Evolutionary conservation across 2,888 invertebrate genomes (phyloP).

Genomic region (Andrena hattorfiana): DNA sequence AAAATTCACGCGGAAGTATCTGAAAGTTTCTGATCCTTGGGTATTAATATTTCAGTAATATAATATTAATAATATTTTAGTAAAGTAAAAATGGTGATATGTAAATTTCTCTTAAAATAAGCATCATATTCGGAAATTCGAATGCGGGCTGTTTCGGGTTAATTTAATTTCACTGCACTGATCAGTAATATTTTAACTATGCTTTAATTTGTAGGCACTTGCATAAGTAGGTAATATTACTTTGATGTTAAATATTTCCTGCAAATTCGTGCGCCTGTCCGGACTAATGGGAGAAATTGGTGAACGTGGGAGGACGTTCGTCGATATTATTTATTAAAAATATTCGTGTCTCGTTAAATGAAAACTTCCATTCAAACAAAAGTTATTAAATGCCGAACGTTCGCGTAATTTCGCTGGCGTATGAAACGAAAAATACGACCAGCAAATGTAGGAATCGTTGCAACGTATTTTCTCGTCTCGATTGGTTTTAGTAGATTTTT

Average conservation of each 20-base stretch:
- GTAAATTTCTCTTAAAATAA: no score
- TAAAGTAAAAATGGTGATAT: no score
- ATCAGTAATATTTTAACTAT: no score
- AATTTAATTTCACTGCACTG: no score
- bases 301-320: not conserved
- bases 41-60: no score
- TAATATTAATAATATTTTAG: no score
- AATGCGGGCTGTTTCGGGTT: no score
- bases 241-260: not conserved
- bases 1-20: not conserved
- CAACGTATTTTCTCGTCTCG: not conserved
- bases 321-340: slow-evolving; percentile 11
- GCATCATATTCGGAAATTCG: no score
- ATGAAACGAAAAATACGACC: not conserved
- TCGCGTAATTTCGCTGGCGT: not conserved
- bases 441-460: not conserved
- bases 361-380: slow-evolving; percentile 1
- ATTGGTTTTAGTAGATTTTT: slow-evolving; percentile 14
- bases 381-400: slow-evolving; percentile 13
- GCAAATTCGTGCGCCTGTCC: not conserved
- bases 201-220: no score
- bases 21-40: no score
- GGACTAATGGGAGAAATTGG: not conserved
- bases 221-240: not conserved
- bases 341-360: not conserved